Base-by-base conservation (phyloP, 53 echinoderm and acorn worm species). In the Luidia sarsii region DNA sequence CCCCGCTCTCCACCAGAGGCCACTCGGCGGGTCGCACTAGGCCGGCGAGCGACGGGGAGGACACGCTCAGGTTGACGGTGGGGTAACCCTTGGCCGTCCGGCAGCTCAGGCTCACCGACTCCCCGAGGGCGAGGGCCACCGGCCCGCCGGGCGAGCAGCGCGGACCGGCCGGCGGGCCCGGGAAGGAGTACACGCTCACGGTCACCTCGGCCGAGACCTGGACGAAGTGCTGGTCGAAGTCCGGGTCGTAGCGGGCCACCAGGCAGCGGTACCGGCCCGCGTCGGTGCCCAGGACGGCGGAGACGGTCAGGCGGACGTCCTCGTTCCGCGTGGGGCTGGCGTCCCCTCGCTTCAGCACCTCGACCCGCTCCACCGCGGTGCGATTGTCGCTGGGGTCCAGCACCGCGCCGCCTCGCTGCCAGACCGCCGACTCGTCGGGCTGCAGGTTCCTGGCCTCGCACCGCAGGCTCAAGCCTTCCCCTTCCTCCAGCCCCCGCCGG, bases 71-170 rank as follows among this genome's bases (percentile, higher is more conserved):
- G 31, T 46, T 31, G 2, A 77, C 77, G 0, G 77, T n/a, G 18
- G 77, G 77, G 22, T 77, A 48, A 3, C 77, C 77, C 18, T 39
- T 30, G 4, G 46, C 30, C 0, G 77, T 61, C 2, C 21, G 5
- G 15, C 77, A 77, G 1, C 30, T 62, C 43, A 77, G 19, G 20
- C 30, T 0, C 43, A 61, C 24, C 10, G n/a, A 22, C 31, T 77
- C 77, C 19, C 77, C 77, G 18, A n/a, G 41, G 22, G 9, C 15
- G 18, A 43, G 46, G 46, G 43, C 31, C 33, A 60, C n/a, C 15
- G 77, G 77, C 15, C 61, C 77, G 38, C 36, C 50, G 5, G 77
- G 77, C 2, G 77, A 77, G 6, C 77, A 77, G 21, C 28, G 31
- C 2, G 75, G 75, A n/a, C 22, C 37, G 6, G 11, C 16, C 4